Base-by-base conservation (phyloP, 2,888 invertebrate species). In the Epinotia bilunana region DNA sequence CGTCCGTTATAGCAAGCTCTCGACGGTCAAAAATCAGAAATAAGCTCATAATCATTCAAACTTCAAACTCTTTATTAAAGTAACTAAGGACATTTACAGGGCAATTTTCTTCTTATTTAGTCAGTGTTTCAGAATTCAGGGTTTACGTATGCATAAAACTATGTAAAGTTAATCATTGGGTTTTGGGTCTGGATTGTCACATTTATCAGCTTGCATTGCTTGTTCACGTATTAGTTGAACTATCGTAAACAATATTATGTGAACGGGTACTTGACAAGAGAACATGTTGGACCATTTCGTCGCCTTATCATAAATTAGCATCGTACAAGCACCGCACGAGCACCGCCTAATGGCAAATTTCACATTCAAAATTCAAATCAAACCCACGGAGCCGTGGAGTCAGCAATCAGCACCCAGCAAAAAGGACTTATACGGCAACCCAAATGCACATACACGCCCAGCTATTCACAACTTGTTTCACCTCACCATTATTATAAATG, bases 311-410 rank as follows among this genome's bases (percentile, higher is more conserved):
- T 49, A 63, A 46, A 64, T 65, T 53, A 65, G 63, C 72, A 72
- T 57, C 64, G 58, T 57, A 64, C 57, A 64, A 57, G 62, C 43
- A 16, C 20, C 28, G 23, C 16, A 64, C 57, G 57, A 43, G 62
- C 55, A 16, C 20, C 28, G 39, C 11, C 39, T 53, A 53, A 53
- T 53, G 12, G 39, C 53, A 13, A 20, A 49, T 13, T 57, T 7
- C 33, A 18, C 60, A 53, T 61, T 57, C 62, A 57, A 73, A 68
- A 73, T 73, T 67, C 65, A 64, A 60, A 70, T 46, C 65, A 49
- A 49, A 53, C 70, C 23, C 23, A 28, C 9, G 39, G 43, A 63
- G 18, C 28, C 9, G 65, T 16, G 28, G 33, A 74, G 64, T 49
- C 69, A 53, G 64, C 63, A 46, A 57, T 33, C 62, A 33, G 49